Conservation (phyloP, 2,113 vertebrate species). For the Mugil cephalus region DNA sequence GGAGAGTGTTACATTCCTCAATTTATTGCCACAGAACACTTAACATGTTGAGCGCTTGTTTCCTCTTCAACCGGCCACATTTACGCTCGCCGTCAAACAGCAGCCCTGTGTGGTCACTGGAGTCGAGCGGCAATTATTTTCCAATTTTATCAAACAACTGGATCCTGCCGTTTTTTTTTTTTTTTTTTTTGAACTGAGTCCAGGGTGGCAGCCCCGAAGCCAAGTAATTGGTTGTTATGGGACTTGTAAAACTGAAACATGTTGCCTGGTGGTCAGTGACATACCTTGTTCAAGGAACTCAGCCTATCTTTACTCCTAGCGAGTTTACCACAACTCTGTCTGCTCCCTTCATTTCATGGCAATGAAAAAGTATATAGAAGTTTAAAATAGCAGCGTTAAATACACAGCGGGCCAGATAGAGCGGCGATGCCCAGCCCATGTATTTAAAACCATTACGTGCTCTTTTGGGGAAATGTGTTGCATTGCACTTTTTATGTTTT, state of each 20-base stretch:
- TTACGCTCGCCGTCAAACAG: slow-evolving; percentile 56
- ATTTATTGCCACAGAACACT: slow-evolving; percentile 65
- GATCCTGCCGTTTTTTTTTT: neutral
- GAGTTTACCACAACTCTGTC: slow-evolving; percentile 62
- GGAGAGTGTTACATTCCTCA: slow-evolving; percentile 63
- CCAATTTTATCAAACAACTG: slow-evolving; percentile 48
- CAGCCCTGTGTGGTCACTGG: slow-evolving; percentile 26
- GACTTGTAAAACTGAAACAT: slow-evolving; percentile 58
- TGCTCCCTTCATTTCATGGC: slow-evolving; percentile 71
- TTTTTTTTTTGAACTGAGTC: slow-evolving; percentile 1
- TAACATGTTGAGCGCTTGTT: slow-evolving; percentile 47
- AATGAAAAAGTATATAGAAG: slow-evolving; percentile 73
- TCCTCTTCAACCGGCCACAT: slow-evolving; percentile 26
- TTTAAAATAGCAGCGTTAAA: slow-evolving; percentile 83
- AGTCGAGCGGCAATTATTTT: slow-evolving; percentile 48
- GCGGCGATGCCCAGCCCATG: slow-evolving; percentile 68
- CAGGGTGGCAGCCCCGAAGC: slow-evolving; percentile 36
- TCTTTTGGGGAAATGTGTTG: slow-evolving; percentile 63
- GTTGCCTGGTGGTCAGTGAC: slow-evolving; percentile 56
- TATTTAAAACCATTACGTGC: slow-evolving; percentile 75
- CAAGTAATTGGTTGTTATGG: slow-evolving; percentile 57
- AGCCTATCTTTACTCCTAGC: slow-evolving; percentile 56
- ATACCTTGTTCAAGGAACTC: slow-evolving; percentile 65
- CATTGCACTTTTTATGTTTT: slow-evolving; percentile 66
- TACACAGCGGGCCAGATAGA: slow-evolving; percentile 77